These are phyloP conservation scores for Pampus argenteus DNA, from an alignment of 2,797 vertebrate genomes.

Conservation along the genomic window DNA sequence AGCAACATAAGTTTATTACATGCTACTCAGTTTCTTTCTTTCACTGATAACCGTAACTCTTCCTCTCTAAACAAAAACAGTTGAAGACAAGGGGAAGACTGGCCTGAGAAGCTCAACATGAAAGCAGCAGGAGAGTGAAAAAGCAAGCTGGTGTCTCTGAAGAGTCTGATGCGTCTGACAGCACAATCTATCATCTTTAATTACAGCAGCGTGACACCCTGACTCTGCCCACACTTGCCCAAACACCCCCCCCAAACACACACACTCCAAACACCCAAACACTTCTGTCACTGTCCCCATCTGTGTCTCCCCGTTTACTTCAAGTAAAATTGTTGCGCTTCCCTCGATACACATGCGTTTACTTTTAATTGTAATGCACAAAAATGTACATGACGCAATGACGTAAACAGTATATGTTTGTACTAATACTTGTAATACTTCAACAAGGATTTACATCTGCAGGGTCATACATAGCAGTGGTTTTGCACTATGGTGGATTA, in stretches of 20 bases:
- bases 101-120: slow-evolving; percentile 22
- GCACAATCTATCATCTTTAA: slow-evolving; percentile 87
- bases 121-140: slow-evolving; percentile 51
- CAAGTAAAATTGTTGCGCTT: slow-evolving; percentile 26
- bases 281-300: slow-evolving; percentile 61
- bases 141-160: slow-evolving; percentile 59
- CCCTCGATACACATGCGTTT: slow-evolving; percentile 11
- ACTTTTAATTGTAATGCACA: background rate
- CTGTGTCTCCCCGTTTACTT: slow-evolving; percentile 36
- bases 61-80: background rate
- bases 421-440: no score
- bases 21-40: background rate
- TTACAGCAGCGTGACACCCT: slow-evolving; percentile 78
- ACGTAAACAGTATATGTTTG: no score
- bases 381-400: no score
- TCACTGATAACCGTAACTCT: background rate
- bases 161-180: slow-evolving; percentile 76
- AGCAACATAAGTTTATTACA: slow-evolving; percentile 3
- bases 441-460: background rate
- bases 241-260: slow-evolving; percentile 53
- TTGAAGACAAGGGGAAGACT: slow-evolving; percentile 2
- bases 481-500: background rate
- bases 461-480: background rate
- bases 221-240: slow-evolving; percentile 70
- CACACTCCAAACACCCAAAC: slow-evolving; percentile 42